Conservation (phyloP, 2,888 invertebrate species). For the Taphrorychus bicolor region DNA sequence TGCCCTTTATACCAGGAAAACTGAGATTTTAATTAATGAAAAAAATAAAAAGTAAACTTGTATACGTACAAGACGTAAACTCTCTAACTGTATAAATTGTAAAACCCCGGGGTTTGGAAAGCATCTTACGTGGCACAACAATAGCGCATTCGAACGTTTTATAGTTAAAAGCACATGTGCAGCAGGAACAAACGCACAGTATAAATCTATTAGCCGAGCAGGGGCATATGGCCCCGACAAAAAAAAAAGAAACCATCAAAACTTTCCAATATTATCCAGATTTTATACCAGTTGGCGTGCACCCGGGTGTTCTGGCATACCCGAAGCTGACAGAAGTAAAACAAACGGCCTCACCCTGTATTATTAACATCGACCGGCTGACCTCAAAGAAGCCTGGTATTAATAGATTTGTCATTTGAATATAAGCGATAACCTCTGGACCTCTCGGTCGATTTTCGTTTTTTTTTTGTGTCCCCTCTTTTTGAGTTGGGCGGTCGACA, state of each 20-base stretch:
- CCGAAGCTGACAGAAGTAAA: conserved; percentile 4
- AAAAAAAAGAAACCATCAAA: neutral
- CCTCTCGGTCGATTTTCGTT: neutral
- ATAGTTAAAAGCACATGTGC: neutral
- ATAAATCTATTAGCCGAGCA: neutral
- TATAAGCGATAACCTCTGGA: conserved; percentile 1
- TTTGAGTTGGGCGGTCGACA: neutral
- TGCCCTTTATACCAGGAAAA: too few species aligned
- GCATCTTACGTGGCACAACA: too few species aligned
- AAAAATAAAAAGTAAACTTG: too few species aligned
- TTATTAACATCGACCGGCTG: neutral
- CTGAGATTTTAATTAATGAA: too few species aligned
- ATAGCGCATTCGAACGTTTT: too few species aligned
- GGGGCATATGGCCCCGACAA: conserved; percentile 4
- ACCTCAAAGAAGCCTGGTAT: neutral
- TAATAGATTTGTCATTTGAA: conserved; percentile 7
- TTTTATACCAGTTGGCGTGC: conserved; percentile 10
- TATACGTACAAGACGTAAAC: too few species aligned
- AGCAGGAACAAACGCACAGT: neutral
- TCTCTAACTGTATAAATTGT: too few species aligned
- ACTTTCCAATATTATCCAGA: conserved; percentile 15
- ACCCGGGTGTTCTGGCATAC: conserved; percentile 10
- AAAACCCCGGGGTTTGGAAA: too few species aligned
- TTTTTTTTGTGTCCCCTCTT: neutral
- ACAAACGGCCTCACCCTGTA: neutral